Conservation (phyloP, 2,113 vertebrate genomes). For the Bagarius yarrelli region DNA sequence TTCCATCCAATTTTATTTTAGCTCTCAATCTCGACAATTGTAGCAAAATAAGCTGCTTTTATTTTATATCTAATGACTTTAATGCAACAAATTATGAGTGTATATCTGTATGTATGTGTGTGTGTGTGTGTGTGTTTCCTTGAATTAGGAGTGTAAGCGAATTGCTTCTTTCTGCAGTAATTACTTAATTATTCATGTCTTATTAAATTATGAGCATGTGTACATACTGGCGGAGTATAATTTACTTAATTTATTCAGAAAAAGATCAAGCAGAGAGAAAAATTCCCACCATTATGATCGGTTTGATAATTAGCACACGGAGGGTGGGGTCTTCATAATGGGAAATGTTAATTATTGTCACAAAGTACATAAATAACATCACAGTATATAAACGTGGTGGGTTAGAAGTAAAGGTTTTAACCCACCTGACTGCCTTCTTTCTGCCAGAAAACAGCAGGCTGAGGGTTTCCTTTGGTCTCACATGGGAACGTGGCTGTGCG, state of each 20-base stretch:
- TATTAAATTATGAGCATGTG: constrained; percentile 34
- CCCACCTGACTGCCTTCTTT: constrained; percentile 96
- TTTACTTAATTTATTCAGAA: neutral
- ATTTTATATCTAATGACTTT: constrained; percentile 88
- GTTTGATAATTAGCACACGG: neutral
- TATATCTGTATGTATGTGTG: constrained; percentile 63
- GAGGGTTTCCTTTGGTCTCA: constrained; percentile 97
- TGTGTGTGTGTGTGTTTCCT: constrained; percentile 21
- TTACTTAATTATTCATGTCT: constrained; percentile 67
- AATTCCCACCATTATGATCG: neutral
- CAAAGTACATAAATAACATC: neutral
- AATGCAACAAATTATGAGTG: constrained; percentile 83
- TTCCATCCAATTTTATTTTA: constrained; percentile 41
- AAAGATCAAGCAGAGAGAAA: neutral
- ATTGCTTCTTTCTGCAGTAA: constrained; percentile 80
- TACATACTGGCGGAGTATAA: neutral
- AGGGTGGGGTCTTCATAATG: neutral
- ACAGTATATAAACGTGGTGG: neutral
- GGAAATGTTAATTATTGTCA: neutral
- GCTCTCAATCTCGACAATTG: constrained; percentile 72
- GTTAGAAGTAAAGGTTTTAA: neutral
- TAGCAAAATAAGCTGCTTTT: constrained; percentile 86
- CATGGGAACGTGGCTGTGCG: constrained; percentile 93
- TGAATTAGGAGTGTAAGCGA: constrained; percentile 82
- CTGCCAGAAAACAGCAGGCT: constrained; percentile 98